phyloP scores from a whole-genome alignment of 2,888 invertebrate species.

The Uloborus plumipes region DNA sequence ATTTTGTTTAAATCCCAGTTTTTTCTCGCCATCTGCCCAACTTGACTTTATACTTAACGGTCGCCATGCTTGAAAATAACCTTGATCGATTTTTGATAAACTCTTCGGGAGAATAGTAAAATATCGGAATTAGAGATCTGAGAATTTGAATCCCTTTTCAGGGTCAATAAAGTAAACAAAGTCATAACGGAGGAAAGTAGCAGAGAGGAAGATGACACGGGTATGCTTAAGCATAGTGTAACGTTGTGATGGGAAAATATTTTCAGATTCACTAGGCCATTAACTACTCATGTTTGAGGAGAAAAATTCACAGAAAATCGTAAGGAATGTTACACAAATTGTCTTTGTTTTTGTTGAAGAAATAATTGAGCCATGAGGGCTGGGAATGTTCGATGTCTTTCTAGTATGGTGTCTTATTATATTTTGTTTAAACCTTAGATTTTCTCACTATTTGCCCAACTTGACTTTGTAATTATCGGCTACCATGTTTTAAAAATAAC shows the following conservation, averaged over 20 bases:
- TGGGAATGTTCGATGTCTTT: not conserved
- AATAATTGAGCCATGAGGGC: too few species aligned
- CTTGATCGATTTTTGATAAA: slow-evolving; percentile 4
- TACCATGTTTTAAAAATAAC: slow-evolving; percentile 1
- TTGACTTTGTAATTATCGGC: not conserved
- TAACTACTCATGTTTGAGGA: too few species aligned
- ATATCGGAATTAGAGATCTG: not conserved
- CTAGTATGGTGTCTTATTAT: slow-evolving; percentile 27
- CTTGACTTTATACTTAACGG: slow-evolving; percentile 1
- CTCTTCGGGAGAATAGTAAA: not conserved
- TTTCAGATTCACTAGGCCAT: too few species aligned
- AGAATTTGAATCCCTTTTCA: not conserved
- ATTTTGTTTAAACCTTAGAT: slow-evolving; percentile 14
- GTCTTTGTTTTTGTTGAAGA: too few species aligned
- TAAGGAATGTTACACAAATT: too few species aligned
- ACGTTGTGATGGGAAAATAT: too few species aligned
- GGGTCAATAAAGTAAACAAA: not conserved
- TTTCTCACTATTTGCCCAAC: slow-evolving; percentile 24
- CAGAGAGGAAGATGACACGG: too few species aligned
- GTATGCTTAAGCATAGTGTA: too few species aligned
- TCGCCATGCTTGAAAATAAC: slow-evolving; percentile 1
- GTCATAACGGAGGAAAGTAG: too few species aligned
- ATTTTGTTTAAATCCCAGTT: slow-evolving; percentile 12
- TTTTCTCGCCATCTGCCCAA: slow-evolving; percentile 33
- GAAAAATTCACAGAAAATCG: too few species aligned